A percentile compares a stretch with the other conserved stretches of the same genome.
Conservation (phyloP, 1,140 invertebrate genomes). For the Bombus balteatus region DNA sequence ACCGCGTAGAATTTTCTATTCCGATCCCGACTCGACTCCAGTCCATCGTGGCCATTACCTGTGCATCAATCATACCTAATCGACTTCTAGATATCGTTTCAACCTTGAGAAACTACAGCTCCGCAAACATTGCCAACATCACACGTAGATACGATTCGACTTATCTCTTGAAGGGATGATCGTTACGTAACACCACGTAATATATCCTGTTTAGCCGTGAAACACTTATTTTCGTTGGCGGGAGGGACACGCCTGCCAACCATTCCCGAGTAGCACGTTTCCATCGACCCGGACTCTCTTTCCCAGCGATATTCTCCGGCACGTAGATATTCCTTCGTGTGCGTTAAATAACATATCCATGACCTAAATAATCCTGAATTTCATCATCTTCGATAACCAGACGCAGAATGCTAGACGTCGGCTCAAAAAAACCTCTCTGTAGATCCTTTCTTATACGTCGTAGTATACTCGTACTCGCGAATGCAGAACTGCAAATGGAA, state of each 20-base stretch:
- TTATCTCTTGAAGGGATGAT: constrained; percentile 10
- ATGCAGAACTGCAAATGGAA: neutral
- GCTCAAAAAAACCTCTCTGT: neutral
- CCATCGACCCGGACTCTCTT: constrained; percentile 50
- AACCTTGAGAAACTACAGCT: neutral
- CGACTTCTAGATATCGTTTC: neutral
- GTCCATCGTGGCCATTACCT: neutral
- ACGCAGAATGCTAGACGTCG: neutral
- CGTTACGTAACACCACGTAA: constrained; percentile 35
- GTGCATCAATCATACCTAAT: neutral
- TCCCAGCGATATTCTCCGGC: constrained; percentile 22
- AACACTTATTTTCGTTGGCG: constrained; percentile 36
- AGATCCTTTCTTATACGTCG: neutral
- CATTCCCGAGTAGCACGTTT: constrained; percentile 5
- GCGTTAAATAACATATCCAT: constrained; percentile 58
- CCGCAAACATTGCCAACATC: neutral
- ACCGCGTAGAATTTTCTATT: neutral
- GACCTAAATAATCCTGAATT: constrained; percentile 53
- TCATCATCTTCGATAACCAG: neutral
- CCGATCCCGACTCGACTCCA: neutral
- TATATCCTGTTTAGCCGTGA: constrained; percentile 22
- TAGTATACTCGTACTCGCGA: neutral
- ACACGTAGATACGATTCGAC: neutral
- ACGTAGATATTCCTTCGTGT: constrained; percentile 12
- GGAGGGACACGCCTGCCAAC: constrained; percentile 36